Percentiles rank a stretch among this genome's conserved stretches.
phyloP scores from a whole-genome alignment of 2,113 vertebrate genomes.

The Callipepla squamata region DNA sequence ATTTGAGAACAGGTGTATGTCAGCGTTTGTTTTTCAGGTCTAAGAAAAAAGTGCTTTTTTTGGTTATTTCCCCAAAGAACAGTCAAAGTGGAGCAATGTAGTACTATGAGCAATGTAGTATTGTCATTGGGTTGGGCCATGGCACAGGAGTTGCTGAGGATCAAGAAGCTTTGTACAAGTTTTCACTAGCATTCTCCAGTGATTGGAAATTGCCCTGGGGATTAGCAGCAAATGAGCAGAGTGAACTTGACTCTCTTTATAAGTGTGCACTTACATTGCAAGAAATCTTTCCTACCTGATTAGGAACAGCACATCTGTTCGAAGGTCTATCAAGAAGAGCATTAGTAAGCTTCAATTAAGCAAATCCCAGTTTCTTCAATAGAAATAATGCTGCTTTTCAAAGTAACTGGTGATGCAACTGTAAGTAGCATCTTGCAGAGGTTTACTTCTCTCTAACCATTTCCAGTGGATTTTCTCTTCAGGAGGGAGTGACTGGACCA shows the following conservation, averaged over 20 bases:
- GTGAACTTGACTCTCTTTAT: neutral
- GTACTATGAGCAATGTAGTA: neutral
- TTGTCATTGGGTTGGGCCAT: neutral
- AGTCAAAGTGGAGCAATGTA: neutral
- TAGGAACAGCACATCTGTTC: neutral
- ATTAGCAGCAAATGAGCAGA: neutral
- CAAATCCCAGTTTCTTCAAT: neutral
- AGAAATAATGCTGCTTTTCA: neutral
- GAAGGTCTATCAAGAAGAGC: neutral
- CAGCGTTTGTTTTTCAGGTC: neutral
- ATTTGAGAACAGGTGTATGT: neutral
- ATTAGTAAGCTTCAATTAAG: neutral
- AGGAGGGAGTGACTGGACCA: neutral
- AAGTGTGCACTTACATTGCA: neutral
- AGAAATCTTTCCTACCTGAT: neutral
- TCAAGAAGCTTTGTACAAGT: neutral
- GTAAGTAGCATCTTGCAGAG: slow-evolving; percentile 10
- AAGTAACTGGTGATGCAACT: neutral
- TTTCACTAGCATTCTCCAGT: neutral
- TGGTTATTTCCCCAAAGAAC: neutral
- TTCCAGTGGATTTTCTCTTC: neutral
- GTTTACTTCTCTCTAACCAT: slow-evolving; percentile 5
- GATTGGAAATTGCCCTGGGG: neutral
- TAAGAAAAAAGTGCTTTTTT: neutral
- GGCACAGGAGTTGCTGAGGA: neutral